A percentile compares a stretch with the other conserved stretches of the same genome.
Evolutionary conservation across 2,888 invertebrate genomes (phyloP).

Genomic region (Nymphalis urticae): DNA sequence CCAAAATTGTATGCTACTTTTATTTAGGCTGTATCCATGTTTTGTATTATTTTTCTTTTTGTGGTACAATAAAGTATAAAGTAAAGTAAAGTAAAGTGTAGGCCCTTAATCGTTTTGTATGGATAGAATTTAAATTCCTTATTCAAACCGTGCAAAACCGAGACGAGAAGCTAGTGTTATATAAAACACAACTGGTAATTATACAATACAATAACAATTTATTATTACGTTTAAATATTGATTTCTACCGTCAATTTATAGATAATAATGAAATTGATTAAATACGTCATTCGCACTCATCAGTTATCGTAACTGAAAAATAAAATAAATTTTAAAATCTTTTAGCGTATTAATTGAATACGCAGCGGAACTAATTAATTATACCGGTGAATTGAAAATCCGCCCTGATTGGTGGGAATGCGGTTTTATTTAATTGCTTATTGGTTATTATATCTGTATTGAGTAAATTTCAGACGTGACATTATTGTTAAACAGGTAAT

Average conservation of each 20-base stretch:
- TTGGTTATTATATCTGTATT: slow-evolving; percentile 16
- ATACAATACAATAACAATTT: not conserved
- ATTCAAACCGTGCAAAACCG: not conserved
- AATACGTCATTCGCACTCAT: slow-evolving; percentile 1
- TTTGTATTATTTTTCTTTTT: too few relatives aligned
- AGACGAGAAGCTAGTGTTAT: too few relatives aligned
- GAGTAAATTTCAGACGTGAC: slow-evolving; percentile 2
- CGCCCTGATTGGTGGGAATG: slow-evolving; percentile 32
- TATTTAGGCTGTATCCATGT: too few relatives aligned
- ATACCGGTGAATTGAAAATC: slow-evolving; percentile 34
- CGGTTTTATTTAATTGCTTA: slow-evolving; percentile 35
- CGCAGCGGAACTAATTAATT: slow-evolving; percentile 36
- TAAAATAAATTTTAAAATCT: slow-evolving; percentile 30
- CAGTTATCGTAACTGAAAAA: slow-evolving; percentile 1
- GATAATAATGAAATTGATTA: not conserved
- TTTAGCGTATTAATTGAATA: slow-evolving; percentile 28
- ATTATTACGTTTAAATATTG: not conserved
- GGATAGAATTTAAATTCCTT: too few relatives aligned
- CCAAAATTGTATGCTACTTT: too few relatives aligned
- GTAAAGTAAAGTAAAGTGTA: too few relatives aligned
- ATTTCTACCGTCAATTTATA: slow-evolving; percentile 2
- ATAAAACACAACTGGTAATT: not conserved
- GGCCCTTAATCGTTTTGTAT: too few relatives aligned
- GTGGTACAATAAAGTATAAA: too few relatives aligned
- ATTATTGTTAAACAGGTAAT: not conserved